Percentiles rank a stretch among this genome's conserved stretches.
Evolutionary conservation across 2,797 vertebrate species (phyloP).

Genomic region (Paguma larvata): DNA sequence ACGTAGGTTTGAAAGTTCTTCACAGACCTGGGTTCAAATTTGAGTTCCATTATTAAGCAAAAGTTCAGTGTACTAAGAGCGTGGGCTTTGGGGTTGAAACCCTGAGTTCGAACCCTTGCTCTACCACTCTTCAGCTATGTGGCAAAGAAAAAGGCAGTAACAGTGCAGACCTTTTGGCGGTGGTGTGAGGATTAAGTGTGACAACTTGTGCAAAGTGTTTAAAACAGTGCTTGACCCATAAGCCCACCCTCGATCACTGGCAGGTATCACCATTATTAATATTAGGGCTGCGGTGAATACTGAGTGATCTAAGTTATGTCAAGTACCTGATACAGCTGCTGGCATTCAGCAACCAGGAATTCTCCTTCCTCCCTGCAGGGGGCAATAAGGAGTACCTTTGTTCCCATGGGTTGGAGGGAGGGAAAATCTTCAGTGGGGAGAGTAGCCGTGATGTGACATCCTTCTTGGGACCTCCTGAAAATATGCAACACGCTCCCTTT

Average conservation of each 20-base stretch:
- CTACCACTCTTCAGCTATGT: neutral
- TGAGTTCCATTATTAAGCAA: neutral
- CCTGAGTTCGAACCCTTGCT: neutral
- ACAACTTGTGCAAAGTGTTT: neutral
- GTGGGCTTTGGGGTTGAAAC: neutral
- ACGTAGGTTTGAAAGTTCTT: constrained; percentile 7
- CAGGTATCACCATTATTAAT: neutral
- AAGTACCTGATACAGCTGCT: neutral
- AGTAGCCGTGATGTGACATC: neutral
- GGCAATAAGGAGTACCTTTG: neutral
- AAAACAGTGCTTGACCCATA: neutral
- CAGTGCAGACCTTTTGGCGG: neutral
- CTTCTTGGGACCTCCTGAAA: neutral
- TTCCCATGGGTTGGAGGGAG: neutral
- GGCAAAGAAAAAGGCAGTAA: neutral
- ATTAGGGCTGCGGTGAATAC: neutral
- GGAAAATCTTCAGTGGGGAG: neutral
- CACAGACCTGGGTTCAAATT: neutral
- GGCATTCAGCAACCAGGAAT: neutral
- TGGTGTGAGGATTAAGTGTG: neutral
- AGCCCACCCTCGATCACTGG: neutral
- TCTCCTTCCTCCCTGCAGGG: neutral
- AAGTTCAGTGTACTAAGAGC: neutral
- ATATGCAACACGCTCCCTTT: neutral
- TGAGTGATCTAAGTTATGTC: neutral